Evolutionary conservation across 2,888 invertebrate species (phyloP), one percentile per base, ranked within the genome.

Genomic region (Slavum lentiscoides): DNA sequence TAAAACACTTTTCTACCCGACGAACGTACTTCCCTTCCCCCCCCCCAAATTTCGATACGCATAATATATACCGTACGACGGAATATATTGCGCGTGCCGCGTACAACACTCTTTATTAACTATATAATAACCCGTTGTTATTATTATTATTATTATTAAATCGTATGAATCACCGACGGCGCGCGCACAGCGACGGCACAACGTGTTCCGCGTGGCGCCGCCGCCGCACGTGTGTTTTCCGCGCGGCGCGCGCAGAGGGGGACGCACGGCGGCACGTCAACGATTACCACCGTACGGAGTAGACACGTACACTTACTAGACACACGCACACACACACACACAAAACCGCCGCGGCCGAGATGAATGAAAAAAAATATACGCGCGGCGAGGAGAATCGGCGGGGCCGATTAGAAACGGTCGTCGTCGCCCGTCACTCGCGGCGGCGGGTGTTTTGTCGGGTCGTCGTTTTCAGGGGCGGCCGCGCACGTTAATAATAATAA

Each of bases 301-400:
- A n/a, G n/a, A n/a, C n/a, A n/a, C n/a, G n/a, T n/a, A n/a, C n/a
- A n/a, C n/a, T n/a, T n/a, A n/a, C n/a, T n/a, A n/a, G n/a, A n/a
- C n/a, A n/a, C n/a, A n/a, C n/a, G n/a, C n/a, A n/a, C n/a, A n/a
- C n/a, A n/a, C n/a, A 30, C 30, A 30, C 30, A 4, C 30, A 30
- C 30, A 30, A 30, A 30, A 30, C 30, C 73, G 58, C 30, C 17
- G 37, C 64, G 70, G 64, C 13, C 37, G 23, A 70, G 70, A 80
- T 80, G 77, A 80, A 80, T 80, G 77, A 80, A 70, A n/a, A n/a
- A n/a, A n/a, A n/a, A n/a, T n/a, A 70, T 37, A 21, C 59, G 23
- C 53, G 67, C 59, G 59, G 19, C 49, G 21, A 66, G 39, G 30
- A 58, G 58, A 74, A 49, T 62, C 15, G 69, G 69, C 39, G 69